These are phyloP conservation scores for Enteromius viviparus DNA, from an alignment of 2,797 vertebrate genomes.

Conservation along the genomic window DNA sequence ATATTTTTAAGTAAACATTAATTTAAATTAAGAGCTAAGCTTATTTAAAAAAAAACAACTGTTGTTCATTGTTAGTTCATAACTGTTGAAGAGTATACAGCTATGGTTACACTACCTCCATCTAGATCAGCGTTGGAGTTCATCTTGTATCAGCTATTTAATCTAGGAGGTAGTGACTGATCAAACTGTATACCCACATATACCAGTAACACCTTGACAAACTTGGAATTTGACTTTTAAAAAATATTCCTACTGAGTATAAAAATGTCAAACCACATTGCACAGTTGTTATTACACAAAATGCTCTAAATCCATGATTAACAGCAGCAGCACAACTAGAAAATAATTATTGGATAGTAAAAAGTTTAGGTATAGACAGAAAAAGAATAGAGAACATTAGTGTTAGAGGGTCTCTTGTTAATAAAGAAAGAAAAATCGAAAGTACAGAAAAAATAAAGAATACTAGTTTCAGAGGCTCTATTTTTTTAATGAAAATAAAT, in stretches of 20 bases:
- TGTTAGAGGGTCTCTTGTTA: not conserved
- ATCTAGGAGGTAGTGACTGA: constrained; percentile 9
- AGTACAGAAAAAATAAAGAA: not conserved
- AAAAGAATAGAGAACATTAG: not conserved
- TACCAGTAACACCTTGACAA: not conserved
- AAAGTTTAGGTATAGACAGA: not conserved
- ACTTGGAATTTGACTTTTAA: constrained; percentile 6
- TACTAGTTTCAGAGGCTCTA: not conserved
- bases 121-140: not conserved
- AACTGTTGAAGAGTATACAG: not conserved
- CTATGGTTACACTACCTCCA: not conserved
- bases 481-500: not conserved
- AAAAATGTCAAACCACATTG: constrained; percentile 25
- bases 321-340: not conserved
- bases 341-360: not conserved
- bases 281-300: not conserved
- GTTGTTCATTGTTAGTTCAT: not conserved
- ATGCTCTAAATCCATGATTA: not conserved
- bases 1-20: not conserved
- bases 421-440: not conserved
- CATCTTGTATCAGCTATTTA: not conserved
- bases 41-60: not conserved
- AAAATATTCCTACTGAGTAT: not conserved
- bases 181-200: constrained; percentile 7
- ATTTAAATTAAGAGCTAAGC: not conserved